These are phyloP conservation scores for Achroia grisella DNA, from an alignment of 1,140 invertebrate species.

Conservation along the genomic window DNA sequence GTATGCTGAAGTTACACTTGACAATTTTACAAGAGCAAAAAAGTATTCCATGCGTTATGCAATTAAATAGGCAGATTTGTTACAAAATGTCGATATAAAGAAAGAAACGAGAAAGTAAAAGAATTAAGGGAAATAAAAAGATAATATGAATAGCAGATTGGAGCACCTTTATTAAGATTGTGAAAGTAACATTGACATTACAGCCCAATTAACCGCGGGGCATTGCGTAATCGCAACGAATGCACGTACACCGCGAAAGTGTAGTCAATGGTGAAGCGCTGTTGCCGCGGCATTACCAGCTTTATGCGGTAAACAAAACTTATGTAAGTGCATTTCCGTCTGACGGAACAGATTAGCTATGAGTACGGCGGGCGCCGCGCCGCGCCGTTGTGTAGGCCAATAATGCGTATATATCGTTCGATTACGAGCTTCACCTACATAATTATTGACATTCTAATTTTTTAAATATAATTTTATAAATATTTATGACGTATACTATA, in stretches of 20 bases:
- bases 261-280: conserved; percentile 43
- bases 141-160: conserved; percentile 34
- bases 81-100: not conserved
- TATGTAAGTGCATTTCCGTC: conserved; percentile 53
- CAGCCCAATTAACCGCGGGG: conserved; percentile 44
- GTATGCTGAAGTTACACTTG: no score
- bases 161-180: conserved; percentile 44
- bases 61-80: not conserved
- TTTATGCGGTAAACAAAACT: conserved; percentile 52
- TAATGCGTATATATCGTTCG: no score
- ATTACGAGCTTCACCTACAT: no score
- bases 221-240: conserved; percentile 40
- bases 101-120: conserved; percentile 19
- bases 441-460: no score
- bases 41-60: no score
- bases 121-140: conserved; percentile 17
- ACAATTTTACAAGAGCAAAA: no score
- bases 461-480: no score
- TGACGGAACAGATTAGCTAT: conserved; percentile 12
- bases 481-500: no score
- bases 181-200: conserved; percentile 71
- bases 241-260: conserved; percentile 45
- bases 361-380: no score
- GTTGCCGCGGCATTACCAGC: conserved; percentile 6
- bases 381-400: no score